Evolutionary conservation across 2,113 vertebrate species (phyloP).

Genomic region (Vimba vimba): DNA sequence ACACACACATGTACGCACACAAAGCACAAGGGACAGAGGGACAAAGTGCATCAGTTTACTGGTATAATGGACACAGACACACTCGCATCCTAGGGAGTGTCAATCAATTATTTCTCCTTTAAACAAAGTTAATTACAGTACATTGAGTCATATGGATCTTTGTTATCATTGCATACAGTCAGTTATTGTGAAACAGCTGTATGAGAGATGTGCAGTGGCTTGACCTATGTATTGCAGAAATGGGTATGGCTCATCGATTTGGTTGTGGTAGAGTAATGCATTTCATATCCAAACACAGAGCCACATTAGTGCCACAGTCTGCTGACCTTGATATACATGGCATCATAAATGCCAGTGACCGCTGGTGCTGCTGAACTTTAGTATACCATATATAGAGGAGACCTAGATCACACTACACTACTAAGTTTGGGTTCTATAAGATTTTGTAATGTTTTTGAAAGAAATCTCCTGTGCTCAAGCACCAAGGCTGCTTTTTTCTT

Average conservation of each 20-base stretch:
- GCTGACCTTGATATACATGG: constrained; percentile 21
- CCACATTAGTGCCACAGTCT: constrained; percentile 4
- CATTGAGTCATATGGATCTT: constrained; percentile 21
- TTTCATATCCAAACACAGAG: constrained; percentile 9
- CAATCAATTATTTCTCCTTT: constrained; percentile 22
- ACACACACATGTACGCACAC: not conserved
- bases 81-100: not conserved
- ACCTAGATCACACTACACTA: not conserved
- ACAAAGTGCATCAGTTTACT: constrained; percentile 11
- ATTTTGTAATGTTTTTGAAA: not conserved
- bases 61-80: not conserved
- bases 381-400: not conserved
- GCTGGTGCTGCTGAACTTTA: not conserved
- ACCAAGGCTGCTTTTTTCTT: not conserved
- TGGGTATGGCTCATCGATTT: constrained; percentile 19
- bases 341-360: not conserved
- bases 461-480: not conserved
- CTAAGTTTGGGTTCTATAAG: not conserved
- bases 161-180: not conserved
- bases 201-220: constrained; percentile 3
- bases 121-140: constrained; percentile 31
- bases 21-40: constrained; percentile 28
- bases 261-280: constrained; percentile 26
- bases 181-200: constrained; percentile 6
- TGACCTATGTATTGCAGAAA: constrained; percentile 20